phyloP scores from a whole-genome alignment of 2,888 invertebrate species.

The Platycheirus rosarum region DNA sequence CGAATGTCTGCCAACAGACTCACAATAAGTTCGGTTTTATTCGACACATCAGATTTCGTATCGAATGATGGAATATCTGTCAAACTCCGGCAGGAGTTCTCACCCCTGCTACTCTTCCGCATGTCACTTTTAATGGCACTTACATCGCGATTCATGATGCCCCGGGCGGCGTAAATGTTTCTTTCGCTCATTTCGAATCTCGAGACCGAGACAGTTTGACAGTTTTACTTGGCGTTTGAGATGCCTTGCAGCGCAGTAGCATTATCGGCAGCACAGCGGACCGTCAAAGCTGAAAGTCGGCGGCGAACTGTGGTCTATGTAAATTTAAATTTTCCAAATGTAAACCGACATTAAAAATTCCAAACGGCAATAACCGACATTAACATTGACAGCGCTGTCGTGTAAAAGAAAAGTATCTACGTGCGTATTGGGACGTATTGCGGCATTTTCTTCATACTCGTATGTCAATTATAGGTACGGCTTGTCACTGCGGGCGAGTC shows the following conservation, averaged over 20 bases:
- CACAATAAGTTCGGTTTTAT: conserved; percentile 69
- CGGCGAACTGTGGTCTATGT: conserved; percentile 46
- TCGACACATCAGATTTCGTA: conserved; percentile 14
- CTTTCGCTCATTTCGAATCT: conserved; percentile 63
- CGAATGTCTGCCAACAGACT: conserved; percentile 76
- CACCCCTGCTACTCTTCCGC: conserved; percentile 48
- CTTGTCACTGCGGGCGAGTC: conserved; percentile 36
- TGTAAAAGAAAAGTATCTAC: conserved; percentile 61
- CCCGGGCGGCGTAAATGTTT: conserved; percentile 21
- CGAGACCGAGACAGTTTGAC: conserved; percentile 64
- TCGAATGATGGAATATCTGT: conserved; percentile 48
- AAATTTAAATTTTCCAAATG: conserved; percentile 26
- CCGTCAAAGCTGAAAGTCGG: conserved; percentile 53
- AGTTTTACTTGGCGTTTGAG: conserved; percentile 58
- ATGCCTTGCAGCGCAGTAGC: conserved; percentile 46
- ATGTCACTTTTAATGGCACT: conserved; percentile 56
- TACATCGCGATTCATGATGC: conserved; percentile 49
- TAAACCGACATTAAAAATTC: conserved; percentile 62
- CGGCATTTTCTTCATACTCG: conserved; percentile 59
- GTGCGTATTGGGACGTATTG: conserved; percentile 52
- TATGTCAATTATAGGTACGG: conserved; percentile 36
- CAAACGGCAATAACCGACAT: conserved; percentile 57
- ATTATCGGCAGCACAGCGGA: conserved; percentile 28
- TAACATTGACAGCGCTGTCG: conserved; percentile 66
- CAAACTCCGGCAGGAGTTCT: conserved; percentile 58